phyloP scores from a whole-genome alignment of 1,140 invertebrate species.

The Diuraphis noxia region DNA sequence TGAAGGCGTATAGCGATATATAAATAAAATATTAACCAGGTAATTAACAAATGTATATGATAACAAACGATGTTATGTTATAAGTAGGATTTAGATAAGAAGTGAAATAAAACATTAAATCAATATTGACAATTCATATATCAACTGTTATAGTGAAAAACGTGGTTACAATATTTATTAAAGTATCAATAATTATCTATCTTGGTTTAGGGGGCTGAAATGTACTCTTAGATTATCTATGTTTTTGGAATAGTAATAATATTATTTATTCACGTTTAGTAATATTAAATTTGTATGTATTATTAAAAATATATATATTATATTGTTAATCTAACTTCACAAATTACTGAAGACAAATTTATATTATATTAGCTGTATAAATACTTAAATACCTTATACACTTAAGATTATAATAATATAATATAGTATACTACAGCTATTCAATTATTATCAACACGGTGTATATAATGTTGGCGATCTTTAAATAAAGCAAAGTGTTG shows the following conservation, averaged over 20 bases:
- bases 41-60: slow-evolving; percentile 3
- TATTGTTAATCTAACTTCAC: neutral
- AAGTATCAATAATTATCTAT: neutral
- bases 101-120: slow-evolving; percentile 13
- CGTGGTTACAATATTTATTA: neutral
- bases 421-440: neutral
- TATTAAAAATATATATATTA: too few species aligned
- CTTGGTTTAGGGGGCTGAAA: neutral
- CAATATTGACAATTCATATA: neutral
- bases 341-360: neutral
- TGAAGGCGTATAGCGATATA: neutral
- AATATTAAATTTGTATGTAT: neutral
- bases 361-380: neutral
- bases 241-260: neutral
- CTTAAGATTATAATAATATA: neutral
- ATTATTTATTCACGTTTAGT: neutral
- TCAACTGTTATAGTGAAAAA: neutral
- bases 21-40: neutral
- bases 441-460: slow-evolving; percentile 28
- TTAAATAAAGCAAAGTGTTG: slow-evolving; percentile 47
- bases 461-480: slow-evolving; percentile 39
- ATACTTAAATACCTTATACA: neutral
- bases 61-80: neutral
- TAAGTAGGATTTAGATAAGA: slow-evolving; percentile 27
- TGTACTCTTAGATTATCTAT: neutral